These are phyloP conservation scores for Unio delphinus DNA, from an alignment of 2,888 invertebrate genomes.

Conservation along the genomic window DNA sequence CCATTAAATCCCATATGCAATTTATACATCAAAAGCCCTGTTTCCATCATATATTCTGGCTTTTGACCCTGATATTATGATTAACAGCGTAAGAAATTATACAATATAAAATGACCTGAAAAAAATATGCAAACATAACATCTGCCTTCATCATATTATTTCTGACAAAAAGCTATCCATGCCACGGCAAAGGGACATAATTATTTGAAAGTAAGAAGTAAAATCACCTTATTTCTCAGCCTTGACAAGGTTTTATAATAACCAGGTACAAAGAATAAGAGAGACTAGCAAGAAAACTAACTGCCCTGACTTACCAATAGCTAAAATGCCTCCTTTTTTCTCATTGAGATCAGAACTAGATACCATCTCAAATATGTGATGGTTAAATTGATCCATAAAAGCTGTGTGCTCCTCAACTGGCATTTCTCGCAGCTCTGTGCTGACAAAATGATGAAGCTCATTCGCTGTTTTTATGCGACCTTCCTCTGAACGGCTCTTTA, in stretches of 20 bases:
- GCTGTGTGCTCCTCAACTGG: conserved; percentile 90
- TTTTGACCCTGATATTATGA: too few species aligned
- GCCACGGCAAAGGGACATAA: too few species aligned
- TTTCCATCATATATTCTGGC: too few species aligned
- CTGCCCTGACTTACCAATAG: conserved; percentile 76
- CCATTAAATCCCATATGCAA: too few species aligned
- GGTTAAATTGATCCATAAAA: conserved; percentile 95
- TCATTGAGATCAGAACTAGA: conserved; percentile 93
- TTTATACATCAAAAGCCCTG: too few species aligned
- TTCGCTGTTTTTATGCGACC: conserved; percentile 87
- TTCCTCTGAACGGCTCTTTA: conserved; percentile 91
- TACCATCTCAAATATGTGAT: conserved; percentile 96
- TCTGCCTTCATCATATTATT: too few species aligned
- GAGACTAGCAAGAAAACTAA: background rate
- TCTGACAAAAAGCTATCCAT: too few species aligned
- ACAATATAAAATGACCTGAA: too few species aligned
- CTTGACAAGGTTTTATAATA: background rate
- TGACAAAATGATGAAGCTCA: conserved; percentile 89
- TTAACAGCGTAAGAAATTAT: too few species aligned
- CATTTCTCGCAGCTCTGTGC: conserved; percentile 76
- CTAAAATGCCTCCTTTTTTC: conserved; percentile 94
- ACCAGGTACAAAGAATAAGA: background rate
- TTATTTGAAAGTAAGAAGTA: background rate
- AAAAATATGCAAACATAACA: too few species aligned
- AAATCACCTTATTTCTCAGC: background rate